phyloP scores from a whole-genome alignment of 2,113 vertebrate genomes.

The Eurystomus gularis region DNA sequence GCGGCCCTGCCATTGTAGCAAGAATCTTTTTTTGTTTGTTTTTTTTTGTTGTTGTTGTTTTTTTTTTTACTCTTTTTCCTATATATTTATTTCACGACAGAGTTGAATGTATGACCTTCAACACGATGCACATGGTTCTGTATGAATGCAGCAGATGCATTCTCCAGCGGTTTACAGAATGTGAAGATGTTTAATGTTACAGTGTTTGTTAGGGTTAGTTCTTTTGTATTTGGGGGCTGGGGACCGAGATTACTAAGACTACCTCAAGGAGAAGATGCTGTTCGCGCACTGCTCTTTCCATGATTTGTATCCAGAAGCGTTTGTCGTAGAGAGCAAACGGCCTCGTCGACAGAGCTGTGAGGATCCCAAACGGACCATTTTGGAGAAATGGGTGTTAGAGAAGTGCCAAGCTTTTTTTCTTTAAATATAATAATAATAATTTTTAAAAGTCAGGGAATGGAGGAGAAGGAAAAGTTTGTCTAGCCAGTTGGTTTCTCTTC shows the following conservation, averaged over 20 bases:
- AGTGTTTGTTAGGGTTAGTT: slow-evolving; percentile 91
- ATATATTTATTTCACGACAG: slow-evolving; percentile 99
- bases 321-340: slow-evolving; percentile 52
- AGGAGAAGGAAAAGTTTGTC: not conserved
- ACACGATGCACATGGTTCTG: slow-evolving; percentile 95
- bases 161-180: slow-evolving; percentile 94
- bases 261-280: slow-evolving; percentile 90
- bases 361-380: not conserved
- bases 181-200: slow-evolving; percentile 92
- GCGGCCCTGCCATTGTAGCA: slow-evolving; percentile 82
- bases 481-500: not conserved
- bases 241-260: slow-evolving; percentile 86
- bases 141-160: slow-evolving; percentile 91
- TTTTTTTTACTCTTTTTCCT: slow-evolving; percentile 81
- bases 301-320: slow-evolving; percentile 32
- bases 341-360: slow-evolving; percentile 47
- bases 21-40: slow-evolving; percentile 73
- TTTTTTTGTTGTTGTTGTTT: slow-evolving; percentile 75
- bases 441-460: not conserved
- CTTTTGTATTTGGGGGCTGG: slow-evolving; percentile 80
- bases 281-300: slow-evolving; percentile 75
- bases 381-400: slow-evolving; percentile 22
- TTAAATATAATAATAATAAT: not conserved
- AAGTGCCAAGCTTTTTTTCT: slow-evolving; percentile 55
- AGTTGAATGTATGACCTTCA: slow-evolving; percentile 99